These are phyloP conservation scores for Labia minor DNA, from an alignment of 2,888 invertebrate species.

Conservation along the genomic window DNA sequence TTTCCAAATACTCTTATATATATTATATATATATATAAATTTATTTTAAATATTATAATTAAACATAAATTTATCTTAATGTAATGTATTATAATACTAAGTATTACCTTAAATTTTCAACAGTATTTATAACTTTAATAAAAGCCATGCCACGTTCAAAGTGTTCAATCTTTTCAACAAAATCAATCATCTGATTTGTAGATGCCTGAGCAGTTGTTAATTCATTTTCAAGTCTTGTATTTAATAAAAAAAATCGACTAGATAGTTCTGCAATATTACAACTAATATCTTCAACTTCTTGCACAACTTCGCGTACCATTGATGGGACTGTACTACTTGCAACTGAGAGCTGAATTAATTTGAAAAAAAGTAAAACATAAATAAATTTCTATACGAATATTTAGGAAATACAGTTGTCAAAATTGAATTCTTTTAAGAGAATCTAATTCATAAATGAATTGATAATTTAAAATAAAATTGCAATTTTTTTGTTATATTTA, in stretches of 20 bases:
- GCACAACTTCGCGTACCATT: conserved; percentile 50
- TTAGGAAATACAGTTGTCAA: conserved; percentile 4
- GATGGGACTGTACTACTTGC: conserved; percentile 52
- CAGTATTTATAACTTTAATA: conserved; percentile 54
- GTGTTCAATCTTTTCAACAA: conserved; percentile 44
- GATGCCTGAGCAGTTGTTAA: conserved; percentile 39
- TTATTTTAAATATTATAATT: too few relatives aligned
- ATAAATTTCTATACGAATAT: not conserved
- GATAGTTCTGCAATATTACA: conserved; percentile 41
- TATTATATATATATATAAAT: too few relatives aligned
- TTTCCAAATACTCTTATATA: too few relatives aligned
- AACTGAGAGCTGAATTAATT: conserved; percentile 45
- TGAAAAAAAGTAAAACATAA: conserved; percentile 24
- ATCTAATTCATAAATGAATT: conserved; percentile 17
- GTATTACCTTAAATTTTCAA: conserved; percentile 61
- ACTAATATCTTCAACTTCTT: conserved; percentile 46
- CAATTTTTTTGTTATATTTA: too few relatives aligned
- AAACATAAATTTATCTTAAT: conserved; percentile 8
- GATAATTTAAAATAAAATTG: too few relatives aligned
- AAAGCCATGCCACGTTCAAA: conserved; percentile 51
- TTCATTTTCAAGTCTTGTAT: conserved; percentile 39
- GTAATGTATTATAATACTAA: conserved; percentile 17
- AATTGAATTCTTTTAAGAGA: conserved; percentile 19
- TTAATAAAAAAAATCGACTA: conserved; percentile 40
- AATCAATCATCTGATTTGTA: conserved; percentile 44